Evolutionary conservation across 2,888 invertebrate species (phyloP), one percentile per base, ranked within the genome.

Genomic region (Leptopilina drosophilae): DNA sequence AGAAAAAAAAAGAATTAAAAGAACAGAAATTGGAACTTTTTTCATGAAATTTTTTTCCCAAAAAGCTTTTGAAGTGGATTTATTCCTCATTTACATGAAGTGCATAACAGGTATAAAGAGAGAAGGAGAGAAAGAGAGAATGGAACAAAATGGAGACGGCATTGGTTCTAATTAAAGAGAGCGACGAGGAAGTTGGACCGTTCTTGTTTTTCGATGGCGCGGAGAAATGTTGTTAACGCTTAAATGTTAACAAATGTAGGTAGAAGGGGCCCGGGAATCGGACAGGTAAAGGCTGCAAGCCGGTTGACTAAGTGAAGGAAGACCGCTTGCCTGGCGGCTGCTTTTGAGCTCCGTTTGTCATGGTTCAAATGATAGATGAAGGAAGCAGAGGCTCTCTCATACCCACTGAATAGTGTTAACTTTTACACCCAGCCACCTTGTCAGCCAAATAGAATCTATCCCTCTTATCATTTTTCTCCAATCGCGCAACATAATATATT

Each of bases 331-430:
- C 84, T 84, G 90, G 90, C 91, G 90, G 91, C 88, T 85, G 90
- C 91, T 90, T 91, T 91, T 91, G 90, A 91, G 89, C 88, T 86
- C 86, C 87, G 90, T 91, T 91, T 91, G 91, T 91, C 91, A 91
- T 91, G 91, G 90, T 88, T 89, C 89, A 89, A 87, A 89, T 91
- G 91, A 91, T 90, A 91, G 89, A 91, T 91, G 91, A 85, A 89
- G 88, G 88, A 90, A 89, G 87, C 86, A 80, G 64, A 78, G 77
- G 46, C 73, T 77, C 78, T 11, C 49, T 11, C 11, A 78, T 73
- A 69, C 40, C 26, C 40, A 76, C 79, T 64, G 15, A 20, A 76
- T 75, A 64, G 77, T 77, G 80, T 83, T 81, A 82, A 81, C 81
- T 80, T 80, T 73, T 65, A 75, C 80, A 81, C 80, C 40, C 75